phyloP scores from a whole-genome alignment of 30 jellyfish, hydroid and myxozoan species.

The Catostylus mosaicus region DNA sequence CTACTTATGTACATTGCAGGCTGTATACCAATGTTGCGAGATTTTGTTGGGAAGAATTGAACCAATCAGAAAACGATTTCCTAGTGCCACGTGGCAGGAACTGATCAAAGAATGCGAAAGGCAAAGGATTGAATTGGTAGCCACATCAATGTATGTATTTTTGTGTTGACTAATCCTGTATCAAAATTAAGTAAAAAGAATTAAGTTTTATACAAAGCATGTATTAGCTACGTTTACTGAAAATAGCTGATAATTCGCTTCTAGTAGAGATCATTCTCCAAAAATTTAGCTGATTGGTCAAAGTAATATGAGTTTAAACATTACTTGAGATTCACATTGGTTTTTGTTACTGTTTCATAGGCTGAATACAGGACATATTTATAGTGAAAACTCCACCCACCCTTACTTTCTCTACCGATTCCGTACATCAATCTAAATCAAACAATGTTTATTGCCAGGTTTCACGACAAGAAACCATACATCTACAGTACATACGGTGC shows the following conservation, averaged over 20 bases:
- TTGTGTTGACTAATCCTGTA: not conserved
- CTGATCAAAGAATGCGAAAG: conserved; percentile 49
- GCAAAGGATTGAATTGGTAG: conserved; percentile 29
- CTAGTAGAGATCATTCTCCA: no score
- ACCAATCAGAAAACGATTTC: conserved; percentile 38
- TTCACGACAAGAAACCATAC: not conserved
- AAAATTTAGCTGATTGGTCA: no score
- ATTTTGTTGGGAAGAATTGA: conserved; percentile 26
- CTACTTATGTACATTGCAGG: no score
- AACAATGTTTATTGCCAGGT: no score
- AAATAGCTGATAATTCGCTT: no score
- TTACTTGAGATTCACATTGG: no score
- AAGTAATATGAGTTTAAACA: no score
- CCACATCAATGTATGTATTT: conserved; percentile 29
- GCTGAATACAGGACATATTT: not conserved
- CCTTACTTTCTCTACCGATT: not conserved
- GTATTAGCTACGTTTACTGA: no score
- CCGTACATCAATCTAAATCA: not conserved
- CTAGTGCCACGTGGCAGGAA: conserved; percentile 47
- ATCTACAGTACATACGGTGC: conserved; percentile 63
- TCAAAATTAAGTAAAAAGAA: no score
- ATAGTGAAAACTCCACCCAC: not conserved
- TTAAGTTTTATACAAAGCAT: no score
- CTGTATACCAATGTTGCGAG: conserved; percentile 65
- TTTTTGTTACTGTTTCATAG: not conserved